These are phyloP conservation scores for Podabrus alpinus DNA, from an alignment of 2,888 invertebrate species.

Conservation along the genomic window DNA sequence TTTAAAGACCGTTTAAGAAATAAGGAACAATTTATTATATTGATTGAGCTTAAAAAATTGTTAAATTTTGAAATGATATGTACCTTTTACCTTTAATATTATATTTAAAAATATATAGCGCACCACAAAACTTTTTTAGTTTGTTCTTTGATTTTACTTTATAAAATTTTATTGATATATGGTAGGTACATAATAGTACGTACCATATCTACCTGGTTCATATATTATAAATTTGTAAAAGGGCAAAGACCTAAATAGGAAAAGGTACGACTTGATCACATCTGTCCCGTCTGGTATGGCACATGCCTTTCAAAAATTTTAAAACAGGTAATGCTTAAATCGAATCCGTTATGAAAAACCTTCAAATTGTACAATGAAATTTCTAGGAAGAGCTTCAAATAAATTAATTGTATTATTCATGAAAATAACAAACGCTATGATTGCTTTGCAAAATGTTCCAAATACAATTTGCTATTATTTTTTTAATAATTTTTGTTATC, in stretches of 20 bases:
- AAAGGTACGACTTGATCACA: conserved; percentile 12
- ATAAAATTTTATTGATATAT: not conserved
- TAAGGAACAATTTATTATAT: not conserved
- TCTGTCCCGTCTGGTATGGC: conserved; percentile 14
- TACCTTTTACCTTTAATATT: not conserved
- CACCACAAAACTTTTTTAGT: not conserved
- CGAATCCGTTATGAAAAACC: not conserved
- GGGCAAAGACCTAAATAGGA: conserved; percentile 14
- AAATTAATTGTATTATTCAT: not conserved
- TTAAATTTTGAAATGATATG: not conserved
- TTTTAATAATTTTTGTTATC: not conserved
- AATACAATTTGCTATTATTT: not conserved
- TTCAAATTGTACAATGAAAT: not conserved
- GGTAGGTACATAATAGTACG: not conserved
- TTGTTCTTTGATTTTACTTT: not conserved
- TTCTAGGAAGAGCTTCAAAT: not conserved
- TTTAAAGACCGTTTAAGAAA: not conserved
- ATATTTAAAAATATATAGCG: not conserved
- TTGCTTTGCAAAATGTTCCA: not conserved
- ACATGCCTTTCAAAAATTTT: conserved; percentile 13
- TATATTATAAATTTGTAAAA: conserved; percentile 7
- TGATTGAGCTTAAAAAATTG: not conserved
- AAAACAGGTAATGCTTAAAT: conserved; percentile 7
- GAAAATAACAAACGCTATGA: not conserved
- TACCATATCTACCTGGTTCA: not conserved